Evolutionary conservation across 2,113 vertebrate species (phyloP), one percentile per base, ranked within the genome.

Genomic region (Steatornis caripensis): DNA sequence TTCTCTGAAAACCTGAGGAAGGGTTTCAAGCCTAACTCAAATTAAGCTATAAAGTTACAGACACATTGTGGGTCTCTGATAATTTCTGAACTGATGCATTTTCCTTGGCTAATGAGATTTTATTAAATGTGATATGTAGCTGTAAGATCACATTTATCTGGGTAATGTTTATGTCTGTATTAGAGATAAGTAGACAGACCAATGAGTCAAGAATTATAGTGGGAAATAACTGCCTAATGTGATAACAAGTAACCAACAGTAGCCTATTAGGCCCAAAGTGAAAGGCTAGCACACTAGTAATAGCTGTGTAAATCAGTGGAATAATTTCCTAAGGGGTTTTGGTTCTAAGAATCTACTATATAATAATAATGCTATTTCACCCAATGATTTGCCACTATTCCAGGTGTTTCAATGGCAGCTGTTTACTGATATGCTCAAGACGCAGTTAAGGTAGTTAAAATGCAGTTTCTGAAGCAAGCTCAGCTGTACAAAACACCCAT

Each of bases 71-170:
- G 45, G 27, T 75, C 86, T 96, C 66, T 85, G 58, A 71, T 79
- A 82, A 86, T 97, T 96, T 91, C 75, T 77, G 89, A 94, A 90
- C 61, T 84, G 48, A 62, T 1, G 3, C 55, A 66, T 95, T 92
- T 97, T 97, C 66, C 81, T 86, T 97, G 76, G 75, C 88, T 95
- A 96, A 94, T 83, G 11, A 68, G 30, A 71, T 70, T 95, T 90
- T 68, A 69, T 76, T 83, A 90, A 84, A 84, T 86, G 57, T 96
- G 95, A 83, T 96, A 41, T 75, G 54, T 95, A 92, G 66, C 37
- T 83, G 58, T 94, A 87, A 88, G 62, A 66, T 92, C 82, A 84
- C 72, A 91, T 92, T 58, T 94, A 82, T 89, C 69, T 75, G 48
- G 9, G 46, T 70, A 85, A 89, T 80, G n/a, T 86, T 93, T 90